A percentile compares a stretch with the other conserved stretches of the same genome.
Conservation (phyloP, 2,113 vertebrate genomes). For the Piliocolobus tephrosceles region DNA sequence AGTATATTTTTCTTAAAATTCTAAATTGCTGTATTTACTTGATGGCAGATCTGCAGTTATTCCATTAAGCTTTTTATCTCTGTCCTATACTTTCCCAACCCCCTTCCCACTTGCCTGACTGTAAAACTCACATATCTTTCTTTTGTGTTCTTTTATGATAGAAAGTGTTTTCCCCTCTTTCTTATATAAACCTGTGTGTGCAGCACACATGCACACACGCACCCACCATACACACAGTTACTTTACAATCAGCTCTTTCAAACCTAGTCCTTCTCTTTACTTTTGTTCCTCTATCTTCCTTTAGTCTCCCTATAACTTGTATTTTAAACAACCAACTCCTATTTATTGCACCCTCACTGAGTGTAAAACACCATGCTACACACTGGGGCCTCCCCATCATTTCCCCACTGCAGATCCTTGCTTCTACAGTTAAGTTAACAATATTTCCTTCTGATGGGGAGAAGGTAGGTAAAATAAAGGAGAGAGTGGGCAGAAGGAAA, state of each 20-base stretch:
- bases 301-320: neutral
- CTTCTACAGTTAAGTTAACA: neutral
- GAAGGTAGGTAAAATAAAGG: neutral
- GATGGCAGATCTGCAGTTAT: neutral
- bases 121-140: neutral
- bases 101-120: neutral
- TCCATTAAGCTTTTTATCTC: neutral
- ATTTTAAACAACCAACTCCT: neutral
- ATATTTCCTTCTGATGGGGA: neutral
- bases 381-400: neutral
- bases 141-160: neutral
- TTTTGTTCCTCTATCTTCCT: neutral
- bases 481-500: neutral
- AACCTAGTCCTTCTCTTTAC: neutral
- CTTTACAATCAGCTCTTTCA: neutral
- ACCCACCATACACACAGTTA: no score
- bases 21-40: neutral
- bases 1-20: neutral
- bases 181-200: neutral
- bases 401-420: neutral
- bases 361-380: neutral
- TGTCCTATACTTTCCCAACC: neutral
- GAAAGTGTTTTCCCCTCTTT: neutral
- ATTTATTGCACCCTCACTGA: neutral
- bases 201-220: neutral